phyloP scores from a whole-genome alignment of 2,113 vertebrate species.

The Candoia aspera region DNA sequence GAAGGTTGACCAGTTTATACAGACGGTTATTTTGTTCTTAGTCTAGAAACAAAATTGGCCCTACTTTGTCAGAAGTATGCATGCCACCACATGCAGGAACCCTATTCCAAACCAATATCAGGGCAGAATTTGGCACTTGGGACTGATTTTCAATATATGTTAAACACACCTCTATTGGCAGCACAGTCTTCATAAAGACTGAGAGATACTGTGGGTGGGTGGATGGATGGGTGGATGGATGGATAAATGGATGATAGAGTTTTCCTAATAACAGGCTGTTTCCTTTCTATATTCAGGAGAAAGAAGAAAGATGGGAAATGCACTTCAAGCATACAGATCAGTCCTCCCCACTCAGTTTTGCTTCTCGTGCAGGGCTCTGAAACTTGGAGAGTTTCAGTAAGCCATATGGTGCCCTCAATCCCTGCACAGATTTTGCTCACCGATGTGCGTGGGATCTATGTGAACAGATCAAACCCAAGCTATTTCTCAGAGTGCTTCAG shows the following conservation, averaged over 20 bases:
- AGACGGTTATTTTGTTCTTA: conserved; percentile 1
- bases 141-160: conserved; percentile 13
- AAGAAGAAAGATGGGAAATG: neutral
- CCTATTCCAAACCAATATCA: conserved; percentile 1
- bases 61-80: neutral
- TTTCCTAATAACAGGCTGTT: neutral
- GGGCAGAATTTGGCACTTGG: neutral
- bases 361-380: neutral
- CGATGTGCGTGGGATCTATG: neutral
- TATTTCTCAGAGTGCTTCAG: rapidly evolving
- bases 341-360: neutral
- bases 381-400: conserved; percentile 25
- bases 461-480: neutral
- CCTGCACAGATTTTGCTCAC: neutral
- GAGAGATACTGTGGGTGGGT: neutral
- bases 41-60: conserved; percentile 1
- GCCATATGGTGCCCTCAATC: conserved; percentile 11
- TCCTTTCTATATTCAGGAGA: conserved; percentile 3
- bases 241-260: neutral
- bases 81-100: neutral
- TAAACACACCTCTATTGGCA: neutral
- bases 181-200: neutral
- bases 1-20: conserved; percentile 47
- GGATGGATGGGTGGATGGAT: neutral
- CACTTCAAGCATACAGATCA: neutral